Conservation (phyloP, 2,113 vertebrate species). For the Odobenus rosmarus region DNA sequence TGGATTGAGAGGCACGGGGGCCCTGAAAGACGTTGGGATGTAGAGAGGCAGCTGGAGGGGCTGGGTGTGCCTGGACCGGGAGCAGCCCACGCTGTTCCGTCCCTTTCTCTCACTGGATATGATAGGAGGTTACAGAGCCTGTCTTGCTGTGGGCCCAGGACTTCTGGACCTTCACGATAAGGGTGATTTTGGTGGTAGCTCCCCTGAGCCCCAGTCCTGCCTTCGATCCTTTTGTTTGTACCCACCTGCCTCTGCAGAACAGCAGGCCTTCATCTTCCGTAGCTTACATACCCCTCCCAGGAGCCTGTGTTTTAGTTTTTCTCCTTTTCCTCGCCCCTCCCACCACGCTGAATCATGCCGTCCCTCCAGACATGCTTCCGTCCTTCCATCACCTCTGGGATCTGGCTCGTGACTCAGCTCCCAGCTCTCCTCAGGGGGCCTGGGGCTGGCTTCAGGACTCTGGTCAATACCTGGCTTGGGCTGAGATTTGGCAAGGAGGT, state of each 20-base stretch:
- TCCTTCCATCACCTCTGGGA: slow-evolving; percentile 65
- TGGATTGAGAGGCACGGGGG: neutral
- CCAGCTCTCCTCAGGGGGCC: neutral
- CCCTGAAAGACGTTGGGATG: neutral
- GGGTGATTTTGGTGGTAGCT: neutral
- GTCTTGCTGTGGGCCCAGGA: neutral
- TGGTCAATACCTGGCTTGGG: slow-evolving; percentile 63
- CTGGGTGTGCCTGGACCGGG: neutral
- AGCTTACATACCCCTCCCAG: neutral
- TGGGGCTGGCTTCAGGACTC: slow-evolving; percentile 42
- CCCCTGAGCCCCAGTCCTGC: neutral
- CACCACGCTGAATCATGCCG: slow-evolving; percentile 26
- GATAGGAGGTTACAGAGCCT: neutral
- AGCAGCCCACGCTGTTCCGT: neutral
- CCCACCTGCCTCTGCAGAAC: neutral
- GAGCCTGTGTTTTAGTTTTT: neutral
- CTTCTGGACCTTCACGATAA: accelerated
- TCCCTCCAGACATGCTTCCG: neutral
- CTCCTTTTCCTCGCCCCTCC: neutral
- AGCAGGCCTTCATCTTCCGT: neutral
- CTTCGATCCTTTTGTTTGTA: neutral
- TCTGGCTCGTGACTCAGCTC: slow-evolving; percentile 74
- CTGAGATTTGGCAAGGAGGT: slow-evolving; percentile 14
- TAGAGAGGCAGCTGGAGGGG: neutral
- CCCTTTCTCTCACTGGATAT: neutral